Base-by-base conservation (phyloP, 1,140 invertebrate species). In the Pygmarrhopalites habei region DNA sequence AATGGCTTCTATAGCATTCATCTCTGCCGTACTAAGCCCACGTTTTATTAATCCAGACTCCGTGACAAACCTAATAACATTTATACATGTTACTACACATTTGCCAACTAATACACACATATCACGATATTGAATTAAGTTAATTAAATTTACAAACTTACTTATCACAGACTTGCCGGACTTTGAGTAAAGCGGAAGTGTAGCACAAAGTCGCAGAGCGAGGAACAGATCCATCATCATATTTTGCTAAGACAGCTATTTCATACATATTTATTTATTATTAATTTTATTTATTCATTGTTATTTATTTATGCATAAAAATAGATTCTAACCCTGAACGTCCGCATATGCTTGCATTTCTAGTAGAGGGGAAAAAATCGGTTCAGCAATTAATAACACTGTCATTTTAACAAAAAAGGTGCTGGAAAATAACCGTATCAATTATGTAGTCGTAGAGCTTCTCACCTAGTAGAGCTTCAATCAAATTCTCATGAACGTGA, bases 141-240 rank as follows among this genome's bases (percentile, higher is more conserved):
- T 30, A 10, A 53, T 19, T 53, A 25, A 19, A 49, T 12, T 12
- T 17, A 12, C 21, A 17, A 19, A 77, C 81, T 79, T 77, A 86
- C 84, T 95, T 95, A 72, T 97, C 94, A 44, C 91, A 92, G 7
- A 96, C 93, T 53, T 86, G 79, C 72, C 95, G 83, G 0, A 92
- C 91, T 79, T 97, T 97, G 10, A 98, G 79, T 60, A 98, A 76
- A 21, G 95, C 95, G 30, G 92, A 88, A 62, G 95, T 98, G 76
- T 97, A 98, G 78, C 92, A 95, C 70, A 98, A 92, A n/a, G 92
- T 89, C 14, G 95, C 95, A 60, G 93, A 96, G 76, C 95, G 95
- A 26, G 95, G 94, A 71, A 95, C 78, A 73, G 86, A 92, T 63
- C 94, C 93, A 76, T 98, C 95, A 78, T 98, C 95, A 77, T 96